A percentile compares a stretch with the other conserved stretches of the same genome.
phyloP scores from a whole-genome alignment of 1,140 invertebrate genomes.

The Tetragonula clypearis region DNA sequence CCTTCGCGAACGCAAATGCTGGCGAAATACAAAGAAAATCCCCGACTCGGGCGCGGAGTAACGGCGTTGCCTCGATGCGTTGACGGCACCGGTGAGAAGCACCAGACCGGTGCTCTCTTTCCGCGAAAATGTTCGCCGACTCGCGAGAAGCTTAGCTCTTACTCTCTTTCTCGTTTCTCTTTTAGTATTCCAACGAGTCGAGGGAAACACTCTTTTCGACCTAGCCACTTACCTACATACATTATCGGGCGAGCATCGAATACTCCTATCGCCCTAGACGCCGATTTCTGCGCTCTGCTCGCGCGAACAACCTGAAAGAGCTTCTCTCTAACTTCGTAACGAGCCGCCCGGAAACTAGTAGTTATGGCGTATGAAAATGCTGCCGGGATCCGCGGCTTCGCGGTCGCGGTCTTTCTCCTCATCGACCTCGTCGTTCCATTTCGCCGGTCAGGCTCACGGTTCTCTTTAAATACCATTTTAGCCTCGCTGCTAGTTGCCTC shows the following conservation, averaged over 20 bases:
- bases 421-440: not conserved
- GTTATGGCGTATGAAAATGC: slow-evolving; percentile 32
- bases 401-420: slow-evolving; percentile 14
- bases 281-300: slow-evolving; percentile 58
- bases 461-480: not conserved
- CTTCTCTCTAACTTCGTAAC: slow-evolving; percentile 51
- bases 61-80: not conserved
- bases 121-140: slow-evolving; percentile 11
- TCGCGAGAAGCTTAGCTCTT: slow-evolving; percentile 28
- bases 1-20: not conserved
- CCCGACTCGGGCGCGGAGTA: not conserved
- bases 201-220: slow-evolving; percentile 44
- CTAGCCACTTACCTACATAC: slow-evolving; percentile 30
- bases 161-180: not conserved
- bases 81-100: slow-evolving; percentile 5
- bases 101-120: not conserved
- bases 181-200: slow-evolving; percentile 13
- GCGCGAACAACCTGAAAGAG: slow-evolving; percentile 42
- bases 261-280: slow-evolving; percentile 59
- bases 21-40: slow-evolving; percentile 9
- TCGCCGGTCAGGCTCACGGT: not conserved
- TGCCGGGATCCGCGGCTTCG: not conserved
- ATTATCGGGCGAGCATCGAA: slow-evolving; percentile 66
- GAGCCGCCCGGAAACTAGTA: slow-evolving; percentile 38
- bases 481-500: not conserved